Base-by-base conservation (phyloP, 2,888 invertebrate genomes). In the Cosmorhoe ocellata region DNA sequence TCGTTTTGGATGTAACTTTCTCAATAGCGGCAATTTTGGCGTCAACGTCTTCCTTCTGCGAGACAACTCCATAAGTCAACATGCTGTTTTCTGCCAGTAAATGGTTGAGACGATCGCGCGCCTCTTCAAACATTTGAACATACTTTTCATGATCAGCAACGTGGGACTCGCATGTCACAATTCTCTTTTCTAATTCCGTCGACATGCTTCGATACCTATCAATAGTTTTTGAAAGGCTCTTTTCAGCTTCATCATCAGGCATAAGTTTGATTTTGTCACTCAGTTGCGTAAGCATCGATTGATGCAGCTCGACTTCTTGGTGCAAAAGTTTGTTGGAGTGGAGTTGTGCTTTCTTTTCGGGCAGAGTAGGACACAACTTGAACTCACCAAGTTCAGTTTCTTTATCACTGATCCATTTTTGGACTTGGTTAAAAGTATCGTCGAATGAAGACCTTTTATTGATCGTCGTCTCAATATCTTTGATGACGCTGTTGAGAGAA, bases 401-500 rank as follows among this genome's bases (percentile, higher is more conserved):
- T 74, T 95, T 95, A 0, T 97, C 97, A 46, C 92, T 91, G 22
- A 98, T 92, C 96, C 98, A 98, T 71, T 94, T 93, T 61, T 95
- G 94, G 5, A 98, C 94, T 91, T 97, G 97, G 37, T 94, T 94
- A 63, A 96, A 95, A 57, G 96, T 97, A 66, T 98, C 98, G 76
- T 98, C 98, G 76, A 98, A 97, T 0, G 97, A 97, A 2, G 97
- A 96, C 79, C 98, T 93, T 67, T 98, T 97, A 75, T 97, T 95
- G 56, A 98, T 92, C 30, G 96, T 95, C 0, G 95, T 95, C 88
- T 98, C 98, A 11, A 97, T 94, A 67, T 95, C 94, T 77, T 97
- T 97, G 61, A 97, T 93, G 1, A 97, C 93, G 10, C 94, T 93
- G 74, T 96, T 97, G 0, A 97, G 93, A 77, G 95, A 94, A 76